Evolutionary conservation across 2,797 vertebrate genomes (phyloP).

Genomic region (Tarsius wallacei): DNA sequence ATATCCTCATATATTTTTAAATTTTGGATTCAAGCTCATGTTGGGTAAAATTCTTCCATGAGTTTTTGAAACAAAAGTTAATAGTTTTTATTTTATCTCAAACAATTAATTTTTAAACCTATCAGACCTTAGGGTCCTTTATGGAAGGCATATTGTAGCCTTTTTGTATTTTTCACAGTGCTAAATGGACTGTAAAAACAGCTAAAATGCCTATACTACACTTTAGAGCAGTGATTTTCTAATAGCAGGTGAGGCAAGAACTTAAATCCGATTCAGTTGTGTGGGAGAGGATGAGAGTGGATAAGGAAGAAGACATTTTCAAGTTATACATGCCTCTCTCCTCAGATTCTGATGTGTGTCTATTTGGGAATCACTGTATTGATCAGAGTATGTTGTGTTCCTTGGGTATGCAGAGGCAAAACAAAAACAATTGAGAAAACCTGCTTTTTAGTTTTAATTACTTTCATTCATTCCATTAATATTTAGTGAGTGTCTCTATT

Average conservation of each 20-base stretch:
- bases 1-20: neutral
- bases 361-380: neutral
- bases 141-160: neutral
- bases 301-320: conserved; percentile 45
- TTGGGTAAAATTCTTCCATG: neutral
- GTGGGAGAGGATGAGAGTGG: too few relatives aligned
- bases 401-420: neutral
- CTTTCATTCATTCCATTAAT: neutral
- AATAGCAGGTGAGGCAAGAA: neutral
- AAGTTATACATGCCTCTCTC: neutral
- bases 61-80: neutral
- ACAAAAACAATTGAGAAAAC: neutral
- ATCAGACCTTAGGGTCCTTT: neutral
- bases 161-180: neutral
- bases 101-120: neutral
- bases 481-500: neutral
- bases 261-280: conserved; percentile 4
- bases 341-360: neutral
- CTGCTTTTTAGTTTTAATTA: conserved; percentile 31
- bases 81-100: neutral
- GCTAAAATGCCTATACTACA: neutral
- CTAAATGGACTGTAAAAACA: neutral
- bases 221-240: neutral
- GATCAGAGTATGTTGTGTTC: neutral
- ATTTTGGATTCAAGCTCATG: neutral